Conservation (phyloP, 2,888 invertebrate genomes). For the Megastigmus dorsalis region DNA sequence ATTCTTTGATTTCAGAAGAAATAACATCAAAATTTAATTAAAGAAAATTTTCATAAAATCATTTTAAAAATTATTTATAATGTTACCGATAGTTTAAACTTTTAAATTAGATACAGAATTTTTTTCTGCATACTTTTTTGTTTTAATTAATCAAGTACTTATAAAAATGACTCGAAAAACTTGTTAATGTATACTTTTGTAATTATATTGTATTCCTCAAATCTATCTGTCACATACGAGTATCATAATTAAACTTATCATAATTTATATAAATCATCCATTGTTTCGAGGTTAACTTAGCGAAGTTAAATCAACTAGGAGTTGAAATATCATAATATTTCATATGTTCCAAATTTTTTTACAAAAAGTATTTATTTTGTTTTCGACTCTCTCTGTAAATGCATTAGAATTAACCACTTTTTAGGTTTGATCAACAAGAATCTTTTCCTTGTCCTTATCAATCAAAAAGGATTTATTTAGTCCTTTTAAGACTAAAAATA, state of each 20-base stretch:
- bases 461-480: neutral
- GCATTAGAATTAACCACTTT: neutral
- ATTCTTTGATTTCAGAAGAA: too few relatives aligned
- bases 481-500: neutral
- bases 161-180: too few relatives aligned
- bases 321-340: neutral
- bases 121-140: too few relatives aligned
- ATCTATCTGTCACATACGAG: constrained; percentile 1
- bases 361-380: constrained; percentile 1
- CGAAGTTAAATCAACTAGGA: constrained; percentile 13
- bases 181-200: too few relatives aligned
- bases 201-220: neutral
- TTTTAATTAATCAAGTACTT: too few relatives aligned
- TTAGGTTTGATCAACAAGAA: constrained; percentile 10
- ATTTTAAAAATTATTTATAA: neutral
- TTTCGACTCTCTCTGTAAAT: neutral
- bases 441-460: constrained; percentile 12
- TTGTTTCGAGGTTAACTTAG: constrained; percentile 9
- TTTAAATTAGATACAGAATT: too few relatives aligned
- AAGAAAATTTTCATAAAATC: neutral
- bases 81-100: neutral
- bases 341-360: neutral
- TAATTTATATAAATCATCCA: neutral
- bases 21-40: too few relatives aligned
- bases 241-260: neutral